phyloP scores from a whole-genome alignment of 2,113 vertebrate genomes.

The Marmota monax region DNA sequence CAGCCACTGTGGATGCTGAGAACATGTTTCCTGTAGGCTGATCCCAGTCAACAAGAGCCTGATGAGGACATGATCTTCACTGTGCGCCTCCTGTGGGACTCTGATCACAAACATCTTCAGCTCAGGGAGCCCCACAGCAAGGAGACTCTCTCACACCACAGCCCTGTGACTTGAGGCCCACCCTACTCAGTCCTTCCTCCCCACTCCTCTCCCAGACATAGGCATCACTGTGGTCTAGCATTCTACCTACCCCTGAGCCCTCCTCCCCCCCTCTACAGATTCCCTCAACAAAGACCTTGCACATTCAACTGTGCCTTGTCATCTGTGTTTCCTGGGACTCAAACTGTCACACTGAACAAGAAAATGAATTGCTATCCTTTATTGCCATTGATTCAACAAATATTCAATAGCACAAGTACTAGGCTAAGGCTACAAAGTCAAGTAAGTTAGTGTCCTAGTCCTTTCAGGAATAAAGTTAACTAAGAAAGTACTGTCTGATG shows the following conservation, averaged over 20 bases:
- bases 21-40: fast-evolving
- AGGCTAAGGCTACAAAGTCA: neutral
- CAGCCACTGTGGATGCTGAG: neutral
- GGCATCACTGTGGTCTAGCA: fast-evolving
- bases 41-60: neutral
- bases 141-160: too few relatives aligned
- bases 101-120: fast-evolving
- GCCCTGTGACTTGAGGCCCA: neutral
- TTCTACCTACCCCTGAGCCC: fast-evolving
- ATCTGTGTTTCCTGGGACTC: neutral
- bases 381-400: neutral
- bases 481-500: neutral
- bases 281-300: neutral
- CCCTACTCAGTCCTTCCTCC: neutral
- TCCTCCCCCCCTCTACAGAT: neutral
- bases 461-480: neutral
- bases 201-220: neutral
- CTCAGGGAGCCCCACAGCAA: neutral
- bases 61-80: fast-evolving
- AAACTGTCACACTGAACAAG: neutral
- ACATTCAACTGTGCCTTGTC: neutral
- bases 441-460: neutral
- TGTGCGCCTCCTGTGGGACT: neutral
- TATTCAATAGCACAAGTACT: neutral
- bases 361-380: neutral